Conservation (phyloP, 1,140 invertebrate genomes). For the Phymorhynchus buccinoides region DNA sequence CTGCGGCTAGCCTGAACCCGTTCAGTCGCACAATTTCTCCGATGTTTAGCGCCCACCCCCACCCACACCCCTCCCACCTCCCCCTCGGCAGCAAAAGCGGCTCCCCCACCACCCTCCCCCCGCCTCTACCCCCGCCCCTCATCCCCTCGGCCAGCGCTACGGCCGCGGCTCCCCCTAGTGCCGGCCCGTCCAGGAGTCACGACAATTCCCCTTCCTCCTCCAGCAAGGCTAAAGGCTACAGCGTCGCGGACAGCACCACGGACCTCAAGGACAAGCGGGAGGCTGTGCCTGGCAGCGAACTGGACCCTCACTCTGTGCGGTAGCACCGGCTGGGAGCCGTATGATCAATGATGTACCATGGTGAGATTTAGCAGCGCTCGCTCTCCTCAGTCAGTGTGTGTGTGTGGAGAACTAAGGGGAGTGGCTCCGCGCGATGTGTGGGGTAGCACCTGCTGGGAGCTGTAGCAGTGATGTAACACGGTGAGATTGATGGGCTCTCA, state of each 20-base stretch:
- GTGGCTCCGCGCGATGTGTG: too few relatives aligned
- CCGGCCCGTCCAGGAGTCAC: slow-evolving; percentile 57
- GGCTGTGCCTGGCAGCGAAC: slow-evolving; percentile 55
- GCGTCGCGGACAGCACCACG: slow-evolving; percentile 54
- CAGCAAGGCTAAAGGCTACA: slow-evolving; percentile 61
- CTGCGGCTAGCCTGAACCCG: slow-evolving; percentile 47
- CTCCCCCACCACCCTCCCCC: slow-evolving; percentile 46
- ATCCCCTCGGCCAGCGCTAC: slow-evolving; percentile 49
- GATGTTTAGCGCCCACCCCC: slow-evolving; percentile 47
- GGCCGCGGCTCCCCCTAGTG: slow-evolving; percentile 42
- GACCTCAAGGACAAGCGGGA: slow-evolving; percentile 60
- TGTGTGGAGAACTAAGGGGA: not conserved
- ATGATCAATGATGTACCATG: not conserved
- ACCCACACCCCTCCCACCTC: slow-evolving; percentile 27
- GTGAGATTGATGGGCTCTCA: too few relatives aligned
- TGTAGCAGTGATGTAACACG: too few relatives aligned
- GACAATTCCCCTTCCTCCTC: slow-evolving; percentile 59
- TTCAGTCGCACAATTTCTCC: slow-evolving; percentile 59
- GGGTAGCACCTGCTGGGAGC: too few relatives aligned
- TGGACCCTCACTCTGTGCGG: slow-evolving; percentile 54
- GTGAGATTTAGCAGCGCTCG: not conserved
- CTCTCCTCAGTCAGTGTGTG: not conserved
- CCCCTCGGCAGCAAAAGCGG: slow-evolving; percentile 46
- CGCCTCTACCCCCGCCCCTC: slow-evolving; percentile 45
- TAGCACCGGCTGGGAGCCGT: not conserved